Base-by-base conservation (phyloP, 2,888 invertebrate genomes). In the Therioaphis trifolii region DNA sequence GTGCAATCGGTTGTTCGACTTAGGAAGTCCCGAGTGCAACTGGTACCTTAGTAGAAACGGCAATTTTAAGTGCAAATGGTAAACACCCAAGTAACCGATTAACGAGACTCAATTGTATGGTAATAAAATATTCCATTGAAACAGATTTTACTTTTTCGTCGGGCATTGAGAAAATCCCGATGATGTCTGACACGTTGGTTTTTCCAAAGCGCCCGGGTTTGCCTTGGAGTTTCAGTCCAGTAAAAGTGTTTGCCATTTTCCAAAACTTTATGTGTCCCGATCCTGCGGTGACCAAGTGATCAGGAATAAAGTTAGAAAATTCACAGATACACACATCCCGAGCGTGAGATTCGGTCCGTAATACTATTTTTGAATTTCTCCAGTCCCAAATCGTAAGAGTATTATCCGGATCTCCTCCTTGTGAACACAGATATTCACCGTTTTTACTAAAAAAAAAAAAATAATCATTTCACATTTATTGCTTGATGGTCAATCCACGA, bases 181-280 rank as follows among this genome's bases (percentile, higher is more conserved):
- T 91, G 18, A 97, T 94, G 88, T 97, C 96, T 61, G 95, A 95
- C 86, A 96, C 95, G 89, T 96, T 96, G 0, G 96, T 97, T 89
- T 95, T 95, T 1, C 96, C 97, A 88, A 97, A 97, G 87, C 95
- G 91, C 0, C 97, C 97, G n/a, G 95, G 88, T 87, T 94, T 93
- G 1, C 96, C 96, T 89, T 96, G 93, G 11, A 97, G 89, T 89
- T 97, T 97, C 0, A 97, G 89, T 0, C 97, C 97, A 0, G 97
- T 97, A 87, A 97, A 97, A 0, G 97, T 97, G 85, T 91, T 88
- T 0, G 94, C 93, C 94, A 97, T 96, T 90, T 95, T 96, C 97
- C 97, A 97, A 89, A 96, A 96, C 88, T 96, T 96, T 43, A 95
- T 93, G 87, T 96, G 95, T 0, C 80, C 72, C 18, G 63, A 74